Percentiles rank a stretch among this genome's conserved stretches.
Evolutionary conservation across 2,113 vertebrate genomes (phyloP).

Genomic region (Calyptomena viridis): DNA sequence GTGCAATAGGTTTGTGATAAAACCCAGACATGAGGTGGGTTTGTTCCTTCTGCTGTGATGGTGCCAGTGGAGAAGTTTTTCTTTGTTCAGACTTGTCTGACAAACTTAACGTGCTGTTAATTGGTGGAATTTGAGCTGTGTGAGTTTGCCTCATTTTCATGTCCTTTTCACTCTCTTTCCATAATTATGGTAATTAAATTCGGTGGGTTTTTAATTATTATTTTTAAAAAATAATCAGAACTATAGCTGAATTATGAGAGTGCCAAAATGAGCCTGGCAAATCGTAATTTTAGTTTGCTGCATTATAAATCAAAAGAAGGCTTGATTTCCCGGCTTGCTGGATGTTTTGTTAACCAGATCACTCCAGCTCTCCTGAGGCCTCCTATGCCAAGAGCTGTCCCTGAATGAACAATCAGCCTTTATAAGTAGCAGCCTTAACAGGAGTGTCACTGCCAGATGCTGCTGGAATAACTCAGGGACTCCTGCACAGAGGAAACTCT

Average conservation of each 20-base stretch:
- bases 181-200: constrained; percentile 51
- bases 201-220: constrained; percentile 41
- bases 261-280: constrained; percentile 60
- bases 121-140: not conserved
- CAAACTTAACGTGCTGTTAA: not conserved
- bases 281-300: constrained; percentile 40
- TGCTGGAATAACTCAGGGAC: constrained; percentile 8
- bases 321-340: constrained; percentile 53
- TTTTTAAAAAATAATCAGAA: constrained; percentile 29
- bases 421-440: constrained; percentile 61
- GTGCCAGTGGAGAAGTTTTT: not conserved
- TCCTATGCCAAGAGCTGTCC: not conserved
- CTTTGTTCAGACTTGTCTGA: not conserved
- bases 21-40: not conserved
- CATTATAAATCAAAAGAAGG: constrained; percentile 61
- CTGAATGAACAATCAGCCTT: constrained; percentile 56
- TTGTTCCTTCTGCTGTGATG: not conserved
- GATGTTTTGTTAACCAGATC: constrained; percentile 64
- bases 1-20: constrained; percentile 50
- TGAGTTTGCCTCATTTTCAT: constrained; percentile 20
- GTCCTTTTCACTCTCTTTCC: constrained; percentile 37
- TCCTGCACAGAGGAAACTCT: constrained; percentile 30
- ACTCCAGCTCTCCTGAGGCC: constrained; percentile 27
- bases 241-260: constrained; percentile 38
- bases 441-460: constrained; percentile 30